Evolutionary conservation across 2,797 vertebrate genomes (phyloP).

Genomic region (Florisuga fusca): DNA sequence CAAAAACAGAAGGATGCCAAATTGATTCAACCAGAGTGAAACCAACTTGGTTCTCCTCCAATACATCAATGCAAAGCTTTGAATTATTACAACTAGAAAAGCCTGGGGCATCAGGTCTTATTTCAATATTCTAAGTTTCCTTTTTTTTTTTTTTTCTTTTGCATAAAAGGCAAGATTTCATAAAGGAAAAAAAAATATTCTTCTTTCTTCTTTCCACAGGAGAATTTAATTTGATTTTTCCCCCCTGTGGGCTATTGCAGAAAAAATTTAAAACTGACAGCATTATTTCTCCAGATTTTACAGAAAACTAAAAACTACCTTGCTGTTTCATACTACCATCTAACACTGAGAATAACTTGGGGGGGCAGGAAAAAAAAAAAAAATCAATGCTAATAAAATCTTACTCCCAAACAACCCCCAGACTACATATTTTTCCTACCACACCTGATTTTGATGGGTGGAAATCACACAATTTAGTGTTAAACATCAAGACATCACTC

Average conservation of each 20-base stretch:
- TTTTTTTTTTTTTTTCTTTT: not conserved
- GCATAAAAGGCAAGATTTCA: not conserved
- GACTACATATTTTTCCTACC: not conserved
- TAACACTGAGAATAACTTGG: not conserved
- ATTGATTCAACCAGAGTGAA: not conserved
- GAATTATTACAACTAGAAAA: not conserved
- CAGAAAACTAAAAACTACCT: not conserved
- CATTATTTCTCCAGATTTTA: not conserved
- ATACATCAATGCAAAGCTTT: not conserved
- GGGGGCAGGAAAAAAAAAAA: not conserved
- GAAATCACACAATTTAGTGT: not conserved
- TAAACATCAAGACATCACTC: not conserved
- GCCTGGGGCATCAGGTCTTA: not conserved
- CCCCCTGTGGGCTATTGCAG: too few relatives aligned
- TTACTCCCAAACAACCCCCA: not conserved
- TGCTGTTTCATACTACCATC: fast-evolving
- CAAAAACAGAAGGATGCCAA: not conserved
- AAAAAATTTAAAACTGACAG: not conserved
- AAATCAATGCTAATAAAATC: not conserved
- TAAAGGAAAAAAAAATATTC: not conserved
- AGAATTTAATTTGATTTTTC: not conserved
- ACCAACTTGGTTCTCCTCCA: not conserved
- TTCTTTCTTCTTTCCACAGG: not conserved
- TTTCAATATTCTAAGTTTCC: not conserved
- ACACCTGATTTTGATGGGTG: not conserved